Conservation (phyloP, 1,140 invertebrate genomes). For the Hypsibius dujardini region DNA sequence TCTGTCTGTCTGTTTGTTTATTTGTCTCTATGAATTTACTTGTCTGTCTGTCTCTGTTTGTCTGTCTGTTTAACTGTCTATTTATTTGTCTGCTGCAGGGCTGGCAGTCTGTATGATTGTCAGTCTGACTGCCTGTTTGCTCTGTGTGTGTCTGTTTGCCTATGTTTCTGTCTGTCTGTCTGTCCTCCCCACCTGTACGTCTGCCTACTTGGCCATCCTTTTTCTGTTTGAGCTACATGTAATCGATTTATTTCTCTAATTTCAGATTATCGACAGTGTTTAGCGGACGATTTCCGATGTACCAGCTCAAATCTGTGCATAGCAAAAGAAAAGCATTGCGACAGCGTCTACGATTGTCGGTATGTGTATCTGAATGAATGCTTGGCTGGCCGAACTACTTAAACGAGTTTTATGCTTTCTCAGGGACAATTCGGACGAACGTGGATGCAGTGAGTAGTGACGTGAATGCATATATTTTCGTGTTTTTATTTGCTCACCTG, state of each 20-base stretch:
- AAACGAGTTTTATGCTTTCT: constrained; percentile 18
- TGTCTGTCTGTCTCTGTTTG: too few relatives aligned
- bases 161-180: constrained; percentile 17
- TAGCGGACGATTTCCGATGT: constrained; percentile 2
- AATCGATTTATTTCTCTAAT: constrained; percentile 10
- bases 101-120: too few relatives aligned
- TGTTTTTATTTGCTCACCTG: constrained; percentile 8
- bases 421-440: constrained; percentile 50
- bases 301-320: constrained; percentile 4
- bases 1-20: too few relatives aligned
- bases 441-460: constrained; percentile 26
- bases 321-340: constrained; percentile 18
- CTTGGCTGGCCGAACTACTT: constrained; percentile 17
- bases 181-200: too few relatives aligned
- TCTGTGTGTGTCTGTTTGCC: background rate
- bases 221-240: too few relatives aligned
- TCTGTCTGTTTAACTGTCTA: too few relatives aligned
- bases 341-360: constrained; percentile 20
- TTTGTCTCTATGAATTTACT: too few relatives aligned
- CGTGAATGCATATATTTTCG: background rate
- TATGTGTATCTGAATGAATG: background rate
- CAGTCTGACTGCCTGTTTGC: too few relatives aligned
- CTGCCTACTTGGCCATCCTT: too few relatives aligned
- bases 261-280: constrained; percentile 21
- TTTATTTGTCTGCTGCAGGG: too few relatives aligned